A percentile compares a stretch with the other conserved stretches of the same genome.
These are phyloP conservation scores for Eristalinus sepulchralis DNA, from an alignment of 2,888 invertebrate genomes.

Conservation along the genomic window DNA sequence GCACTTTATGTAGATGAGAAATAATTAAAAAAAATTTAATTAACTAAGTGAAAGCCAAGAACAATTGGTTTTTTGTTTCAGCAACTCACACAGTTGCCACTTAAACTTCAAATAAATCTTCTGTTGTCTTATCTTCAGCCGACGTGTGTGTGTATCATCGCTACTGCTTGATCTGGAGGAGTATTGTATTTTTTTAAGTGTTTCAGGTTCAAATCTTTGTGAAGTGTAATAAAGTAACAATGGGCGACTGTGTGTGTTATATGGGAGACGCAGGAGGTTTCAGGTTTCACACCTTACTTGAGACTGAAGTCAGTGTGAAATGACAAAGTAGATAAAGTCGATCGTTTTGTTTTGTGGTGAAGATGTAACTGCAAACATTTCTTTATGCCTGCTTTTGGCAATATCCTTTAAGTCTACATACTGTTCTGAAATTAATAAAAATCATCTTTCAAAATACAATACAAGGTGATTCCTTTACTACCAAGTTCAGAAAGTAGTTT, in stretches of 20 bases:
- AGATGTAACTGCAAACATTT: too few species aligned
- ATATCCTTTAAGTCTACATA: too few species aligned
- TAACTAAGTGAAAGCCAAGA: conserved; percentile 16
- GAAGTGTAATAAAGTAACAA: not conserved
- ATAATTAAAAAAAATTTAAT: not conserved
- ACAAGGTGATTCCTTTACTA: too few species aligned
- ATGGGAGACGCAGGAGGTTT: not conserved
- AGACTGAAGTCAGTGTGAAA: not conserved
- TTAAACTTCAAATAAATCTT: not conserved
- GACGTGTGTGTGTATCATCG: not conserved
- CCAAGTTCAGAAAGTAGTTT: too few species aligned
- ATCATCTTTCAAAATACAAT: too few species aligned
- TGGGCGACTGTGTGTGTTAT: not conserved
- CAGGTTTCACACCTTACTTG: not conserved
- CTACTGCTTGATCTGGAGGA: not conserved
- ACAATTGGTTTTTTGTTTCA: conserved; percentile 5
- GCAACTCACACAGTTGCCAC: conserved; percentile 4
- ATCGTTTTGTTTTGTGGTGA: not conserved
- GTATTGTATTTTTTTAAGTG: not conserved
- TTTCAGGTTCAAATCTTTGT: not conserved
- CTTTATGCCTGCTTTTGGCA: too few species aligned
- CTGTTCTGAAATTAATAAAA: too few species aligned
- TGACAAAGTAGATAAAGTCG: not conserved
- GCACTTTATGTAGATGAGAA: not conserved
- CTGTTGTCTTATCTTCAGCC: not conserved